Conservation (phyloP, 2,888 invertebrate genomes). For the Callyntrura guangdongensis region DNA sequence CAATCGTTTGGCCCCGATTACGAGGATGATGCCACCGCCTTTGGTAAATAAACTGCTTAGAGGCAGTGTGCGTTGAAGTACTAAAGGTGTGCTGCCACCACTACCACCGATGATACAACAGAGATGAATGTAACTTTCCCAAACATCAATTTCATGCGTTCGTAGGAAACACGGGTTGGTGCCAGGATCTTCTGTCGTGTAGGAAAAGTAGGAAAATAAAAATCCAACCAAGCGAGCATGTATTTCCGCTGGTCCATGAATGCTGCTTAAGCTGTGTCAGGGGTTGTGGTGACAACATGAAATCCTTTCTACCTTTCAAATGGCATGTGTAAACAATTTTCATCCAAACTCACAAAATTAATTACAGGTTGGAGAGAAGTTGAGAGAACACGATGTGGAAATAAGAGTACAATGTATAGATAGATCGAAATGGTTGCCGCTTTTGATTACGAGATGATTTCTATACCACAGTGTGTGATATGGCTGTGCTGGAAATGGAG, state of each 20-base stretch:
- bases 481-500: not conserved
- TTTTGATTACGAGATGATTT: too few species aligned
- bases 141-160: not conserved
- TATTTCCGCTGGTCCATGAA: not conserved
- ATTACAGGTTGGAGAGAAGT: slow-evolving; percentile 64
- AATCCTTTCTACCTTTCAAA: not conserved
- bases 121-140: too few species aligned
- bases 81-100: not conserved
- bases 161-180: not conserved
- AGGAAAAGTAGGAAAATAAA: not conserved
- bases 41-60: slow-evolving; percentile 58
- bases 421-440: not conserved
- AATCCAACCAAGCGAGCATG: too few species aligned
- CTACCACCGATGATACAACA: not conserved
- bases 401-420: not conserved
- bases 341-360: slow-evolving; percentile 47
- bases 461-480: not conserved
- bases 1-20: slow-evolving; percentile 37
- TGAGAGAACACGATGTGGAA: not conserved
- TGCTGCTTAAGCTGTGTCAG: not conserved
- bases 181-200: slow-evolving; percentile 1
- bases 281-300: too few species aligned
- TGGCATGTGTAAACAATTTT: not conserved
- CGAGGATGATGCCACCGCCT: slow-evolving; percentile 42
- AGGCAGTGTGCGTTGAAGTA: not conserved